Evolutionary conservation across 2,797 vertebrate genomes (phyloP), one percentile per base, ranked within the genome.

Genomic region (Artibeus jamaicensis): DNA sequence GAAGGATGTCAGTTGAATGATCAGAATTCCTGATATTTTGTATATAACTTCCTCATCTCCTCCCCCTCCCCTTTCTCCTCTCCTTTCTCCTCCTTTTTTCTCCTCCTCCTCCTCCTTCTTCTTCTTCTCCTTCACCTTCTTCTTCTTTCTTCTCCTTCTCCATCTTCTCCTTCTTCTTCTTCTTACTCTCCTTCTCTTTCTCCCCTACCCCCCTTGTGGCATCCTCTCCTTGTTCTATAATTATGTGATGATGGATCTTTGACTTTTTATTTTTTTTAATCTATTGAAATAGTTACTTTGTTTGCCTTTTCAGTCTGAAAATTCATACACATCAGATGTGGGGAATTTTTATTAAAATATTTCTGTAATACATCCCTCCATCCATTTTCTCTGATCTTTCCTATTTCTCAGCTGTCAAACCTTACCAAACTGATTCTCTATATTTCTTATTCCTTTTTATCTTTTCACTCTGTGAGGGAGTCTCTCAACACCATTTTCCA

Each of bases 301-400:
- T 34, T 88, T 89, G 11, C 50, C 26, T 89, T 85, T 91, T 65
- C 29, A 87, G 15, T 50, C 22, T 88, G 29, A 39, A 39, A 81
- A 76, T 18, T 42, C 32, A 44, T 50, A 24, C 2, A 55, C 32
- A 14, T 44, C 16, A 16, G 18, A 89, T 59, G 39, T 24, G 34
- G 46, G 48, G 7, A 22, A 48, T 91, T 89, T 89, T 76, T 46
- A 86, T 37, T 93, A 24, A 89, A 59, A 83, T n/a, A 57, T n/a
- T 68, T 77, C 37, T 95, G 85, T 16, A 77, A 53, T 87, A 88
- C n/a, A 6, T 21, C 22, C 29, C 50, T 87, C 50, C 42, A 29
- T 9, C 10, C 7, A 22, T 86, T 59, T 82, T 77, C 46, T 65
- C 32, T 59, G 19, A 73, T 8, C 18, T 86, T 14, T 68, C 34